Conservation (phyloP, 2,888 invertebrate species). For the Eupeodes latifasciatus region DNA sequence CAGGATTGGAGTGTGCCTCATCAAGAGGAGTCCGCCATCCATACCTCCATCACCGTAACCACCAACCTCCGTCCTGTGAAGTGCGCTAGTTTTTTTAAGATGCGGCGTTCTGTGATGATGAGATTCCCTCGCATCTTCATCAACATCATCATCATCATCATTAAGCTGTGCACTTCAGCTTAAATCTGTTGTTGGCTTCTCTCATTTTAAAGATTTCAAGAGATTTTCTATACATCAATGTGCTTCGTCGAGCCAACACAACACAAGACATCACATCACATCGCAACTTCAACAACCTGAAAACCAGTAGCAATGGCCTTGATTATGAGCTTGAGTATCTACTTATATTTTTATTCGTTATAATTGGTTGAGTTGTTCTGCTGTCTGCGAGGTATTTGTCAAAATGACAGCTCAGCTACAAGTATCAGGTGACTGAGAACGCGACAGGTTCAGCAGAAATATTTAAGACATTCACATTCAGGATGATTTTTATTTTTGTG, state of each 20-base stretch:
- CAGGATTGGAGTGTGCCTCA: constrained; percentile 28
- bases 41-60: not conserved
- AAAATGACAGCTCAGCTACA: constrained; percentile 28
- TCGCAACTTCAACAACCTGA: constrained; percentile 7
- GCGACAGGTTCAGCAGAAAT: constrained; percentile 25
- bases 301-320: constrained; percentile 74
- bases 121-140: constrained; percentile 45
- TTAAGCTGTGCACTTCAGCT: constrained; percentile 53
- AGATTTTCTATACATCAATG: not conserved
- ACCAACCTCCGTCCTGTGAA: not conserved
- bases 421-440: constrained; percentile 26
- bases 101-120: constrained; percentile 43
- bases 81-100: constrained; percentile 30
- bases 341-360: constrained; percentile 5
- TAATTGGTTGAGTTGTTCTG: constrained; percentile 42
- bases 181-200: constrained; percentile 63
- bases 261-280: no score
- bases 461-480: constrained; percentile 1
- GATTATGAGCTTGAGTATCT: constrained; percentile 53
- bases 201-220: constrained; percentile 32
- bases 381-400: constrained; percentile 44
- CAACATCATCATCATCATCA: not conserved
- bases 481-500: not conserved
- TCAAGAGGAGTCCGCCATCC: constrained; percentile 49
- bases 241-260: not conserved